Percentiles rank a stretch among this genome's conserved stretches.
These are phyloP conservation scores for Dicranocentrus wangi DNA, from an alignment of 2,888 invertebrate species.

Conservation along the genomic window DNA sequence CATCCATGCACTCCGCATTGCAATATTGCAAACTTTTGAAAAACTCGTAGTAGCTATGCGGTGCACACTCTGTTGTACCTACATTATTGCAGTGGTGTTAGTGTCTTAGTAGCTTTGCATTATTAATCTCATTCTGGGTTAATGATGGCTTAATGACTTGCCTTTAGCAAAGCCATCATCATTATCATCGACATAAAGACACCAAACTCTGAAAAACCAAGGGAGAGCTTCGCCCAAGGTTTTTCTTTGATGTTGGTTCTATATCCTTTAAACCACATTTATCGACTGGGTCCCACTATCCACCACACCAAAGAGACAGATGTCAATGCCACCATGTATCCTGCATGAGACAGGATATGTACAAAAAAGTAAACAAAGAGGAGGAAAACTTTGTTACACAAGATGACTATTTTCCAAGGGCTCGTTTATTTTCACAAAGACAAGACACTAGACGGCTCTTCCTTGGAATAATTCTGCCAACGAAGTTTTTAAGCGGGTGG, in stretches of 20 bases:
- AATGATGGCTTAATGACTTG: conserved; percentile 60
- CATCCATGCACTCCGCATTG: no score
- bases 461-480: no score
- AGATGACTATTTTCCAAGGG: conserved; percentile 16
- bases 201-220: not conserved
- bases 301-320: not conserved
- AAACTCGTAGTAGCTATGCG: no score
- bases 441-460: not conserved
- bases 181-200: conserved; percentile 54
- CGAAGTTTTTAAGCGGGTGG: no score
- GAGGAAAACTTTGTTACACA: conserved; percentile 5
- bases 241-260: conserved; percentile 37
- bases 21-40: no score
- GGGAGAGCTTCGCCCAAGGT: not conserved
- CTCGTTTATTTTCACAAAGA: conserved; percentile 41
- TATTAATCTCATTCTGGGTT: conserved; percentile 59
- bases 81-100: no score
- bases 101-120: conserved; percentile 35
- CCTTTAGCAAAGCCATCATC: conserved; percentile 55
- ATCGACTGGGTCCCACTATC: no score
- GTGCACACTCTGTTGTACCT: no score
- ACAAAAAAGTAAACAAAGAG: conserved; percentile 25
- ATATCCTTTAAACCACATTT: no score
- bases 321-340: not conserved
- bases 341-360: not conserved